These are phyloP conservation scores for Lagopus leucura DNA, from an alignment of 2,113 vertebrate genomes.

Conservation along the genomic window DNA sequence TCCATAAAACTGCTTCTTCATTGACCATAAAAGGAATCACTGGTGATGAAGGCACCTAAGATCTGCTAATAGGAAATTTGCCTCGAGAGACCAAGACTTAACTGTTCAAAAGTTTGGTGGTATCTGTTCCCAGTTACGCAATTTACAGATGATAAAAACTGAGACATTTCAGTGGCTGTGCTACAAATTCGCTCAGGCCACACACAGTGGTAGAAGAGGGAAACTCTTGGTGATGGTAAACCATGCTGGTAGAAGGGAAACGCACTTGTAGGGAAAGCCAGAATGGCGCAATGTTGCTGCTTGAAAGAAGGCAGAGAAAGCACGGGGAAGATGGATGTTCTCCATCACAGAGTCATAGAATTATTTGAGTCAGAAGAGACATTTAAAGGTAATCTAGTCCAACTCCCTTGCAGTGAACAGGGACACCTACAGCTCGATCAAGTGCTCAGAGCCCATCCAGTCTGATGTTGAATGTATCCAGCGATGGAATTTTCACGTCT, in stretches of 20 bases:
- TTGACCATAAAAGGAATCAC: background rate
- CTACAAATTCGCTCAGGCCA: background rate
- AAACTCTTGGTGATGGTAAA: background rate
- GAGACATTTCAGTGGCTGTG: background rate
- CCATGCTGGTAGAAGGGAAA: background rate
- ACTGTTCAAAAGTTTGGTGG: background rate
- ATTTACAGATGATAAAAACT: background rate
- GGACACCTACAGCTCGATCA: too few species aligned
- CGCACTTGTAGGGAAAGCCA: background rate
- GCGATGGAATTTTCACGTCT: too few species aligned
- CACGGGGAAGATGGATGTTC: background rate
- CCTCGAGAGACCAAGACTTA: background rate
- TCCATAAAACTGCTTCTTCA: background rate
- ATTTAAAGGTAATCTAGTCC: too few species aligned
- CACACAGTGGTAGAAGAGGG: background rate
- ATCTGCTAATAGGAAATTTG: background rate
- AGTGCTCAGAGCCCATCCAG: too few species aligned
- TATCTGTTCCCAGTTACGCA: background rate
- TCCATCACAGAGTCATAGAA: background rate
- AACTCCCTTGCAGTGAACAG: too few species aligned
- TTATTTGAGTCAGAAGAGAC: too few species aligned
- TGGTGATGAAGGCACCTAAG: background rate
- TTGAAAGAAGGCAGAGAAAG: background rate
- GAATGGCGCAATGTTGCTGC: rapidly evolving
- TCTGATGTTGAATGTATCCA: too few species aligned